Evolutionary conservation across 2,113 vertebrate genomes (phyloP).

Genomic region (Cochlearius cochlearius): DNA sequence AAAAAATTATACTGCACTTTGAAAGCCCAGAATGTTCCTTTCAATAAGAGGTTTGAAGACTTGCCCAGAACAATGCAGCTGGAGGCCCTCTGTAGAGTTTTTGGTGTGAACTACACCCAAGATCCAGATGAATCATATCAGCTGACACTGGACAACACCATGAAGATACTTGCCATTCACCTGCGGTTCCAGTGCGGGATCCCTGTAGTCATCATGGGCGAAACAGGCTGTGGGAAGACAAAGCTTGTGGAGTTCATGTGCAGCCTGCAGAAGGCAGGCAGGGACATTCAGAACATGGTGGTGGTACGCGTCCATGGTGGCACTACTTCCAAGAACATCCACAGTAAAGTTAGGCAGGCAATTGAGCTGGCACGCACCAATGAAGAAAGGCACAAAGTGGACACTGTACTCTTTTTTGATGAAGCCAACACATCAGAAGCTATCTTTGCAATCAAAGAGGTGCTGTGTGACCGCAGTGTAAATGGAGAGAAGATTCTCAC

Average conservation of each 20-base stretch:
- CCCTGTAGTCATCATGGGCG: constrained; percentile 81
- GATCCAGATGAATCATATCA: constrained; percentile 81
- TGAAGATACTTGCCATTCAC: constrained; percentile 84
- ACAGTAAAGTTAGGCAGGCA: constrained; percentile 75
- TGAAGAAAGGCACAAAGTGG: constrained; percentile 21
- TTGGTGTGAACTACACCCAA: constrained; percentile 54
- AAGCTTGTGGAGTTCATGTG: constrained; percentile 78
- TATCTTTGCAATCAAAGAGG: constrained; percentile 80
- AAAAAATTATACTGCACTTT: constrained; percentile 58
- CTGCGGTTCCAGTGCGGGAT: constrained; percentile 81
- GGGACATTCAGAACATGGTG: constrained; percentile 73
- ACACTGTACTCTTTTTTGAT: constrained; percentile 81
- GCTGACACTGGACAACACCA: constrained; percentile 80
- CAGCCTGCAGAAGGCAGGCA: constrained; percentile 67
- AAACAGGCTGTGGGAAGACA: constrained; percentile 82
- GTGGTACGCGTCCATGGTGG: constrained; percentile 81
- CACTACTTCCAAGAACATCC: constrained; percentile 76
- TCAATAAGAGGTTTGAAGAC: constrained; percentile 74
- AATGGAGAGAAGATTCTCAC: constrained; percentile 61
- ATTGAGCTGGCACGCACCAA: constrained; percentile 66
- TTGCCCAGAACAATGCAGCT: constrained; percentile 73
- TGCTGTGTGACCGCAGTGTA: constrained; percentile 76
- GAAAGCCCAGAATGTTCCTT: constrained; percentile 67
- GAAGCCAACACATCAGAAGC: constrained; percentile 83
- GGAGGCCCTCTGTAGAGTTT: constrained; percentile 71